Base-by-base conservation (phyloP, 2,797 vertebrate genomes). In the Tarsius wallacei region DNA sequence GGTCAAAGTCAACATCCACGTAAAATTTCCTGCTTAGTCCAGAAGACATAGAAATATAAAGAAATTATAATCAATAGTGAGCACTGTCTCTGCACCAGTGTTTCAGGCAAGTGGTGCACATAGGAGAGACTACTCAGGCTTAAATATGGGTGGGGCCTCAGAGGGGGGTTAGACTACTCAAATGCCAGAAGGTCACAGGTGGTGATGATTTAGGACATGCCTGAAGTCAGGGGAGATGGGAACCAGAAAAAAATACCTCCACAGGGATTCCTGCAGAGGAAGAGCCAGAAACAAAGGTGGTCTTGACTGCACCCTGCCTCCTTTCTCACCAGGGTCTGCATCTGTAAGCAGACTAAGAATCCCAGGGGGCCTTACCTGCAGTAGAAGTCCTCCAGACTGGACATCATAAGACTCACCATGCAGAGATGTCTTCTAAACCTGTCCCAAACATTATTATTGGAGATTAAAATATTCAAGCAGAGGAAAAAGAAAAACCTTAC, bases 71-170 rank as follows among this genome's bases (percentile, higher is more conserved):
- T 12, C 49, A 6, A 11, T 28, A 10, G 13, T 0, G 5, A 3
- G 0, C 49, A 0, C 9, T 5, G 10, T 19, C 19, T 70, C 28
- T 31, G 42, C 28, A 19, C 49, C 28, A 21, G 16, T 16, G 19
- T 1, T 5, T 11, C 70, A 2, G 70, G 70, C 36, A 73, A 4
- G 49, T 12, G 28, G 49, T 10, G 74, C 28, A 7, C 28, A 2
- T 3, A 19, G 49, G 10, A 7, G 28, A 13, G 74, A 11, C 28
- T 28, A 21, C 6, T 10, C 0, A 19, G 28, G 28, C 28, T 53
- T 1, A 11, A 1, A 19, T 47, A 12, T 31, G 74, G 28, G 21
- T 42, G 2, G 70, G 0, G 1, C 21, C 7, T 22, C 11, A 6
- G 70, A 71, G 70, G 21, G 31, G 70, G 11, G 21, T 24, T 36